These are phyloP conservation scores for Mycetomoellerius zeteki DNA, from an alignment of 1,140 invertebrate genomes.

Conservation along the genomic window DNA sequence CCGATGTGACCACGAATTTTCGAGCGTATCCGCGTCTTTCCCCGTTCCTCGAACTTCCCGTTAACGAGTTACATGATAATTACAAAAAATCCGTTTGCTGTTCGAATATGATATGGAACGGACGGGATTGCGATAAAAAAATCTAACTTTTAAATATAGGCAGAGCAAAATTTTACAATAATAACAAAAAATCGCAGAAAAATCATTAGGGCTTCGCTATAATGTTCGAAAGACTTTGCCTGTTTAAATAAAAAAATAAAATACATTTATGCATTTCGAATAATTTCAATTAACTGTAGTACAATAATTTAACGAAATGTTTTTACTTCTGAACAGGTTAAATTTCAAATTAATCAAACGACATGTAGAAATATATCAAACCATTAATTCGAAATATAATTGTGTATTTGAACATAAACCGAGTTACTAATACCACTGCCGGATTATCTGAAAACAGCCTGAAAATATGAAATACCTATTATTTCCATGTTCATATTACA, in stretches of 20 bases:
- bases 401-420: not conserved
- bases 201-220: not conserved
- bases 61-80: conserved; percentile 26
- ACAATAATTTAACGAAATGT: conserved; percentile 13
- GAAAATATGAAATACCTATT: conserved; percentile 34
- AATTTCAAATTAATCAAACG: conserved; percentile 44
- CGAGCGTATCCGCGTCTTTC: not conserved
- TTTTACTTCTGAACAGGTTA: not conserved
- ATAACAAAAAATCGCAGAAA: not conserved
- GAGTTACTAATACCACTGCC: not conserved
- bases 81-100: not conserved
- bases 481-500: conserved; percentile 32
- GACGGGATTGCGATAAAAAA: not conserved
- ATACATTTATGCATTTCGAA: not conserved
- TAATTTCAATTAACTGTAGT: not conserved
- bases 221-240: not conserved
- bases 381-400: conserved; percentile 35
- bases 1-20: not conserved
- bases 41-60: not conserved
- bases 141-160: not conserved
- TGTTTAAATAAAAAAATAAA: not conserved
- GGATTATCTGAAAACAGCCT: conserved; percentile 9
- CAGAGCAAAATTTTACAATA: not conserved
- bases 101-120: conserved; percentile 30
- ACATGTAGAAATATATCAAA: conserved; percentile 4